Evolutionary conservation across 2,888 invertebrate genomes (phyloP).

Genomic region (Pristionchus japonicus): DNA sequence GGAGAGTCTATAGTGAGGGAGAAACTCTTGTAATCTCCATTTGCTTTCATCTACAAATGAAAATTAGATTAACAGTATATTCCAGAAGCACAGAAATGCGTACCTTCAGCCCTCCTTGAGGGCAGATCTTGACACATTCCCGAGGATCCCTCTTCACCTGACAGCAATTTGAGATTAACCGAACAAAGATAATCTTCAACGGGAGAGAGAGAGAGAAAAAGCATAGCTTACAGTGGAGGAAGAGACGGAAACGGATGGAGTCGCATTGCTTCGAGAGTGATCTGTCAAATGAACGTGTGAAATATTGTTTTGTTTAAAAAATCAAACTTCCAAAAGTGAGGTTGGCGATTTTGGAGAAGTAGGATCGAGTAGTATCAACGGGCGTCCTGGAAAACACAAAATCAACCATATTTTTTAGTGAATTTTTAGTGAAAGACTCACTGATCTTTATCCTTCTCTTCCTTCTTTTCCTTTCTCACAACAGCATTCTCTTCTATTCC

Average conservation of each 20-base stretch:
- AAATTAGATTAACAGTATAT: neutral
- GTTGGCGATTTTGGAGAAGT: neutral
- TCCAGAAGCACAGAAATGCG: too few species aligned
- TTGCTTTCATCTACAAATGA: neutral
- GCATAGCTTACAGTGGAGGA: neutral
- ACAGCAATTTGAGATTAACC: neutral
- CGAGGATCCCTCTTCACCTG: neutral
- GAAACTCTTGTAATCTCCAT: constrained; percentile 9
- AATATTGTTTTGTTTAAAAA: neutral
- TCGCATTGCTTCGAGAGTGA: neutral
- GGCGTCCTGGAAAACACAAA: too few species aligned
- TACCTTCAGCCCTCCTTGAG: neutral
- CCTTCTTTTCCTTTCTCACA: neutral
- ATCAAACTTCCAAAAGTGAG: neutral
- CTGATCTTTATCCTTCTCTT: too few species aligned
- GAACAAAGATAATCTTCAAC: neutral
- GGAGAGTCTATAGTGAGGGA: neutral
- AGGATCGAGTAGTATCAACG: neutral
- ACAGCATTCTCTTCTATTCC: neutral
- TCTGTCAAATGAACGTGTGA: neutral
- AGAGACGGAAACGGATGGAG: neutral
- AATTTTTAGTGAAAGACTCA: neutral
- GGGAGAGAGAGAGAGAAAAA: neutral
- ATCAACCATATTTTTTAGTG: neutral
- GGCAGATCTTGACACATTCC: neutral